A percentile compares a stretch with the other conserved stretches of the same genome.
These are phyloP conservation scores for Scrobipalpa costella DNA, from an alignment of 2,888 invertebrate genomes.

Conservation along the genomic window DNA sequence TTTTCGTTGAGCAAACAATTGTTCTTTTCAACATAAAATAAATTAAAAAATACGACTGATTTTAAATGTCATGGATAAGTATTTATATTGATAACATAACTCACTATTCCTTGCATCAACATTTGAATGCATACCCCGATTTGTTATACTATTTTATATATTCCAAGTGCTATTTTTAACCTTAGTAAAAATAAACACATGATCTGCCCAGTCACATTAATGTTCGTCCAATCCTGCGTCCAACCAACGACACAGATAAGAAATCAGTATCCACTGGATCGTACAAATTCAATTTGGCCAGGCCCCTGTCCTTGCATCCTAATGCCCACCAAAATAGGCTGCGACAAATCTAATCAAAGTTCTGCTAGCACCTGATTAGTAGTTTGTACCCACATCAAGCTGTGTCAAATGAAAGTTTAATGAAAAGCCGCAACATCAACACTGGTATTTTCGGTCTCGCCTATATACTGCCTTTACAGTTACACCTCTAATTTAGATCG, in stretches of 20 bases:
- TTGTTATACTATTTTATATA: too few relatives aligned
- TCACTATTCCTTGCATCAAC: too few relatives aligned
- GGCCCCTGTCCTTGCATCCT: constrained; percentile 29
- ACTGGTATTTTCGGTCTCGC: neutral
- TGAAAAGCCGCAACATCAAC: constrained; percentile 13
- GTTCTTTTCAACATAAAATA: neutral
- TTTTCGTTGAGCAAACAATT: neutral
- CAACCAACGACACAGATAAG: constrained; percentile 10
- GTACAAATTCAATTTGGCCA: constrained; percentile 33
- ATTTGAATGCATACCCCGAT: too few relatives aligned
- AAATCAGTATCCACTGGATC: constrained; percentile 27
- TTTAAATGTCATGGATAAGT: too few relatives aligned
- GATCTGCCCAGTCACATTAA: neutral
- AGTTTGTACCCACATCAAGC: constrained; percentile 25
- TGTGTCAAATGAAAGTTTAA: constrained; percentile 25
- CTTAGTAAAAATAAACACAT: neutral
- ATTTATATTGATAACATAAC: too few relatives aligned
- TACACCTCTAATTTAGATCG: neutral
- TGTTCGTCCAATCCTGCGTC: neutral
- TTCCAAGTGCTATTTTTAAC: too few relatives aligned
- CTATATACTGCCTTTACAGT: neutral
- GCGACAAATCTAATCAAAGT: constrained; percentile 32
- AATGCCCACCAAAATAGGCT: constrained; percentile 26
- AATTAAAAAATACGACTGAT: too few relatives aligned
- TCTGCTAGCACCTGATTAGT: constrained; percentile 27